These are phyloP conservation scores for Aurelia coerulea DNA, from an alignment of 30 jellyfish, hydroid and myxozoan species.

Conservation along the genomic window DNA sequence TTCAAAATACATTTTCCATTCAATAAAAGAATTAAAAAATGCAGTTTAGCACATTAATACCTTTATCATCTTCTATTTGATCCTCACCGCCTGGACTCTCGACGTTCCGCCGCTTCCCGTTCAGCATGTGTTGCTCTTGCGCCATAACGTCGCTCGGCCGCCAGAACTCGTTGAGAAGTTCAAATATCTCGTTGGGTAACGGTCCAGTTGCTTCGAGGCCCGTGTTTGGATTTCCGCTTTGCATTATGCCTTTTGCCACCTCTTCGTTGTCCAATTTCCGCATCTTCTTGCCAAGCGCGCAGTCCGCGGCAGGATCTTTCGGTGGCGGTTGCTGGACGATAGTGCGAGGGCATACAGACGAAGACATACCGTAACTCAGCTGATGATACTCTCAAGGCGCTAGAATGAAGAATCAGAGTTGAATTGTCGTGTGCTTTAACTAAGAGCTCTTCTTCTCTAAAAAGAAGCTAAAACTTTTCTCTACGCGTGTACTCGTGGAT, in stretches of 20 bases:
- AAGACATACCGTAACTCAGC: slow-evolving; percentile 66
- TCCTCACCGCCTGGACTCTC: slow-evolving; percentile 94
- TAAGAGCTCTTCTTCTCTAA: too few species aligned
- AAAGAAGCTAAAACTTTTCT: too few species aligned
- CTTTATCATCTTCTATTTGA: slow-evolving; percentile 96
- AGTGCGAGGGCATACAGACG: slow-evolving; percentile 81
- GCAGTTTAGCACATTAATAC: slow-evolving; percentile 25
- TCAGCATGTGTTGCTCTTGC: slow-evolving; percentile 85
- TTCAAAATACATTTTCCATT: too few species aligned
- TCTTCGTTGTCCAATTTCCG: slow-evolving; percentile 70
- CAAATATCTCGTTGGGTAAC: slow-evolving; percentile 96
- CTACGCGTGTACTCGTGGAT: neutral
- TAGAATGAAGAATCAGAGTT: neutral
- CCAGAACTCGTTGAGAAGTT: slow-evolving; percentile 97
- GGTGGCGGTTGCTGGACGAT: slow-evolving; percentile 70
- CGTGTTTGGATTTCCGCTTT: slow-evolving; percentile 49
- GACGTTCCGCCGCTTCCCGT: slow-evolving; percentile 94
- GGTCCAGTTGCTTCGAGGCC: slow-evolving; percentile 96
- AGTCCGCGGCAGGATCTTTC: slow-evolving; percentile 72
- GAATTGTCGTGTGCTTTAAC: too few species aligned
- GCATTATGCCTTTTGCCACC: slow-evolving; percentile 64
- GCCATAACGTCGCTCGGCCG: slow-evolving; percentile 94
- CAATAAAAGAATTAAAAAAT: neutral
- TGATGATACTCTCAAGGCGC: slow-evolving; percentile 24
- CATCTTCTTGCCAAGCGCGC: slow-evolving; percentile 73